Evolutionary conservation across 2,113 vertebrate species (phyloP).

Genomic region (Phalacrocorax carbo): DNA sequence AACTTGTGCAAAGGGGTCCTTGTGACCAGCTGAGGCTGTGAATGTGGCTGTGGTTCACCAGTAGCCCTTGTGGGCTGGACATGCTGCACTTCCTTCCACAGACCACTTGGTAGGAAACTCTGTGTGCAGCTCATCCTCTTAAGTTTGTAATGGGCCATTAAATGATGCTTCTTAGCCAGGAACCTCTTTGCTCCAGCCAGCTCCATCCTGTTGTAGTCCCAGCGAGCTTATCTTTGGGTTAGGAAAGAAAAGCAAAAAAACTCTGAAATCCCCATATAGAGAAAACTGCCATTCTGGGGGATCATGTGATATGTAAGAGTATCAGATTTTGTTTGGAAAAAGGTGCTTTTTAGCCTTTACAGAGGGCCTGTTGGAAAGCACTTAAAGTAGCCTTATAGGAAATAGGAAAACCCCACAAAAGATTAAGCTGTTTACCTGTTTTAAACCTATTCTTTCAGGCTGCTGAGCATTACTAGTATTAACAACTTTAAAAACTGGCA

Average conservation of each 20-base stretch:
- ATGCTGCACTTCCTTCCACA: background rate
- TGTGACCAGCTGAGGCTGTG: background rate
- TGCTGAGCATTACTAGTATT: background rate
- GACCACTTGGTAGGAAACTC: background rate
- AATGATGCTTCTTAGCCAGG: background rate
- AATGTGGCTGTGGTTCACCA: background rate
- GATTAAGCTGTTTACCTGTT: background rate
- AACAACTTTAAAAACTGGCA: background rate
- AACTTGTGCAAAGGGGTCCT: background rate
- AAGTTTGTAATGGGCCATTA: rapidly evolving
- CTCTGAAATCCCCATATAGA: background rate
- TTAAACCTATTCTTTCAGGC: background rate
- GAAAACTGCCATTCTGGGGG: background rate
- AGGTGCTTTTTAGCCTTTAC: background rate
- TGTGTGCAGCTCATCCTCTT: background rate
- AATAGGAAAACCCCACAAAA: rapidly evolving
- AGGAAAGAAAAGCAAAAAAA: background rate
- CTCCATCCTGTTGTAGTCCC: background rate
- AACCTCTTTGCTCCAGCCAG: background rate
- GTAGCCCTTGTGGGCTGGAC: background rate
- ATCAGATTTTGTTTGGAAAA: background rate
- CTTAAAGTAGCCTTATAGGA: background rate
- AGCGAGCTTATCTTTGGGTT: background rate
- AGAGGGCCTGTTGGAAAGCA: background rate
- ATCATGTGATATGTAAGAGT: rapidly evolving